A percentile compares a stretch with the other conserved stretches of the same genome.
Evolutionary conservation across 2,888 invertebrate species (phyloP).

Genomic region (Melolontha melolontha): DNA sequence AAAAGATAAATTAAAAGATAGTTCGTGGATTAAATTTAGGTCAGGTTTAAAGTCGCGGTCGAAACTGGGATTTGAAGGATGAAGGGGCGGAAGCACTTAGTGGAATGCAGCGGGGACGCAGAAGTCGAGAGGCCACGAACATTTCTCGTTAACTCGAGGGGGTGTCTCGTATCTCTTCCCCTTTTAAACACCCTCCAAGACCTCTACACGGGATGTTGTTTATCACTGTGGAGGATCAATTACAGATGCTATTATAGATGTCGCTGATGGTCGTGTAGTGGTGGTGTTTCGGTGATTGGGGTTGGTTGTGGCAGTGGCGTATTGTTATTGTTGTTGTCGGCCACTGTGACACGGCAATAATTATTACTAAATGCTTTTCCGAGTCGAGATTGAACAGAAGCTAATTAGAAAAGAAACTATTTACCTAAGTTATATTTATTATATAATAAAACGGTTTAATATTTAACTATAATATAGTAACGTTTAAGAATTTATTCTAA

Average conservation of each 20-base stretch:
- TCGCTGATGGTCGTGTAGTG: constrained; percentile 13
- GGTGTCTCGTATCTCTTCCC: not conserved
- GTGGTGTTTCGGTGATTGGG: not conserved
- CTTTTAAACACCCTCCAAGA: not conserved
- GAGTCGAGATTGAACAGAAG: not conserved
- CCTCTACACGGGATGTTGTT: constrained; percentile 19
- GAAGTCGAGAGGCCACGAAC: not conserved
- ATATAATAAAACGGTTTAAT: no score
- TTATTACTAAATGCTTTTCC: constrained; percentile 53
- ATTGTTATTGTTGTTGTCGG: constrained; percentile 3
- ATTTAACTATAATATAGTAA: no score
- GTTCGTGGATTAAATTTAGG: constrained; percentile 17
- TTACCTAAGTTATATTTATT: no score
- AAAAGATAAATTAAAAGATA: constrained; percentile 26
- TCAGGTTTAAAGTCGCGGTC: constrained; percentile 12
- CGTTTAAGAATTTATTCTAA: no score
- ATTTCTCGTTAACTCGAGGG: constrained; percentile 18
- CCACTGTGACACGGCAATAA: constrained; percentile 52
- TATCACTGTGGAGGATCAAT: constrained; percentile 40
- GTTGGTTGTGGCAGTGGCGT: constrained; percentile 16
- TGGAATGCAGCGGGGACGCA: not conserved
- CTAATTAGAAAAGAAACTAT: no score
- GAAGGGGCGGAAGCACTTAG: not conserved
- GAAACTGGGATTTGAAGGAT: constrained; percentile 1
- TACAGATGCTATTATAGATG: constrained; percentile 43